Evolutionary conservation across 2,797 vertebrate species (phyloP), one percentile per base, ranked within the genome.

Genomic region (Liasis olivaceus): DNA sequence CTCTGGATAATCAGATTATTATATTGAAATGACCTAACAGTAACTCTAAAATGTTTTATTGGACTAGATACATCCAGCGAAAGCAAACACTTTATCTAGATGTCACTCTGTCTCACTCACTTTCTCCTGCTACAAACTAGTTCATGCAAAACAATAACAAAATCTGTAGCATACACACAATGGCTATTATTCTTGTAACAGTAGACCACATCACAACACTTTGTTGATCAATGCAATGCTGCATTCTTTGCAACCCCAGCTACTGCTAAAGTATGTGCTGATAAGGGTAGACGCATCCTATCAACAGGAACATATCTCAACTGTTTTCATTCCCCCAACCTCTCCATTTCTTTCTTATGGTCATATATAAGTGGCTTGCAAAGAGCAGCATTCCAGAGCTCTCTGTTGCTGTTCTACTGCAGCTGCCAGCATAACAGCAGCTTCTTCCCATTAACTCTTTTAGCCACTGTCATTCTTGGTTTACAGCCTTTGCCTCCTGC

Each of bases 401-500:
- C 81, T 87, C 85, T 84, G 89, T 85, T 59, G 64, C 60, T 90
- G 36, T 59, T 64, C 87, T 90, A 90, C 86, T 94, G 89, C 93
- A 96, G 95, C 93, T 95, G 95, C 90, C 51, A 58, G 77, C 92
- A 69, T 85, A 86, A 96, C 62, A 93, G 93, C 88, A 91, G 85
- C 90, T 93, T 56, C 90, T 93, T 85, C 64, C 56, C 72, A 26
- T 89, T 77, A 31, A 59, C 47, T 56, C 92, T 88, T 84, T 89
- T 81, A 91, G 62, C 85, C 91, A 85, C 93, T 93, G 92, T 93
- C 91, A 92, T 85, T 90, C 91, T 54, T 92, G 92, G 93, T 93
- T 93, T 94, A 96, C 92, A 90, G 86, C 64, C 62, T 95, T 90
- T 88, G 69, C 92, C 92, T 91, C 91, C 93, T 92, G 89, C 66